Evolutionary conservation across 2,113 vertebrate genomes (phyloP).

Genomic region (Brienomyrus longianalis): DNA sequence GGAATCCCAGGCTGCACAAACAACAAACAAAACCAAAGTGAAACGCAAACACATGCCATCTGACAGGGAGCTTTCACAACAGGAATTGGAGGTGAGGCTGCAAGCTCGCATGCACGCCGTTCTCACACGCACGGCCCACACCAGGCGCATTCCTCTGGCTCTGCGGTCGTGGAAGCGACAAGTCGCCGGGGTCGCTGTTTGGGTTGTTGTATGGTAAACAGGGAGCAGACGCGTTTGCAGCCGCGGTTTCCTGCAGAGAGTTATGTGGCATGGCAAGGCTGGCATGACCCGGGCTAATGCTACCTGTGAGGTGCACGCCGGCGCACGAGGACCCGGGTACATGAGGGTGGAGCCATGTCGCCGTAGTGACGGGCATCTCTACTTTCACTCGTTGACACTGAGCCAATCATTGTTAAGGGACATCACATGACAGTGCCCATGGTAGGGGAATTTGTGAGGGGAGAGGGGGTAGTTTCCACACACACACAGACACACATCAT

Average conservation of each 20-base stretch:
- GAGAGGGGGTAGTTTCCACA: neutral
- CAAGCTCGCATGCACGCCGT: neutral
- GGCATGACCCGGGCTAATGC: neutral
- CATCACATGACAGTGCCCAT: neutral
- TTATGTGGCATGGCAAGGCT: neutral
- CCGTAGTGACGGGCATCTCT: neutral
- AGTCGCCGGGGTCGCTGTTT: neutral
- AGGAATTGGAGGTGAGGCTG: neutral
- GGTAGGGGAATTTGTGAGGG: neutral
- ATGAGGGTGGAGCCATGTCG: neutral
- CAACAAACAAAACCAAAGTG: neutral
- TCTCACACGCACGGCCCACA: neutral
- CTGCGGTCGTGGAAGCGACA: neutral
- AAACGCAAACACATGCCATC: neutral
- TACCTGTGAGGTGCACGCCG: neutral
- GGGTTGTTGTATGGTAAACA: neutral
- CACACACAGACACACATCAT: neutral
- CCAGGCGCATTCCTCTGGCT: constrained; percentile 16
- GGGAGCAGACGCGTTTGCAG: neutral
- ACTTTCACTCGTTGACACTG: neutral
- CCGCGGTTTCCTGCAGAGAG: neutral
- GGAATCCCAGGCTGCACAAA: neutral
- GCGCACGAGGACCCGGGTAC: neutral
- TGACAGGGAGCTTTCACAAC: neutral
- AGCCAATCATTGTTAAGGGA: neutral